Evolutionary conservation across 2,888 invertebrate genomes (phyloP).

Genomic region (Ecliptopera silaceata): DNA sequence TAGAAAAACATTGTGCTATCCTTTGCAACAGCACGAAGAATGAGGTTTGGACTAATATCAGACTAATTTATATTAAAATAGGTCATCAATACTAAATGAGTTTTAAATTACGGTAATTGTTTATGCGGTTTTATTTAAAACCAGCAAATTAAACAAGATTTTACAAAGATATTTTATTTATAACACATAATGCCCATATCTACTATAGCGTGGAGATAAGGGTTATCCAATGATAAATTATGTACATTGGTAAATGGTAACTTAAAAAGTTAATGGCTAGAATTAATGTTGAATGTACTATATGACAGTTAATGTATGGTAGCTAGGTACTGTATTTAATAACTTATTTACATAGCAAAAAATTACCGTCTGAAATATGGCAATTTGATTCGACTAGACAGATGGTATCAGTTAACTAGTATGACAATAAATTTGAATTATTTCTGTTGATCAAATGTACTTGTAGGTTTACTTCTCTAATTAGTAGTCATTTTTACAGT

Average conservation of each 20-base stretch:
- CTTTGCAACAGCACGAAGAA: constrained; percentile 25
- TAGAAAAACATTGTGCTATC: constrained; percentile 40
- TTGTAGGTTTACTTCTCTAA: too few species aligned
- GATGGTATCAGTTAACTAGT: constrained; percentile 7
- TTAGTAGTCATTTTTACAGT: too few species aligned
- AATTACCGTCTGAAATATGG: constrained; percentile 17
- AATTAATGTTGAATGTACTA: neutral
- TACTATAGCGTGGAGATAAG: constrained; percentile 8
- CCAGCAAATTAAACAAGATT: constrained; percentile 10
- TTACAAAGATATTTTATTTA: constrained; percentile 17
- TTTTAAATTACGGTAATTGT: constrained; percentile 28
- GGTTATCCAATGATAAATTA: too few species aligned
- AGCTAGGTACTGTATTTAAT: neutral
- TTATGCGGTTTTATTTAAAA: constrained; percentile 36
- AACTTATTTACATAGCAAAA: constrained; percentile 4
- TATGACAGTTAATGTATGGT: neutral
- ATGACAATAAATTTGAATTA: too few species aligned
- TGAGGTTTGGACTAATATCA: constrained; percentile 25
- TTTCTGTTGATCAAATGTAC: too few species aligned
- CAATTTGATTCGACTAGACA: constrained; percentile 44
- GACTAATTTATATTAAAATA: constrained; percentile 43
- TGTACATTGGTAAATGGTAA: constrained; percentile 10
- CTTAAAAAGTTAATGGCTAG: neutral
- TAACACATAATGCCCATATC: constrained; percentile 3
- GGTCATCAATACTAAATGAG: constrained; percentile 38